Evolutionary conservation across 2,797 vertebrate species (phyloP).

Genomic region (Pantherophis alleghaniensis): DNA sequence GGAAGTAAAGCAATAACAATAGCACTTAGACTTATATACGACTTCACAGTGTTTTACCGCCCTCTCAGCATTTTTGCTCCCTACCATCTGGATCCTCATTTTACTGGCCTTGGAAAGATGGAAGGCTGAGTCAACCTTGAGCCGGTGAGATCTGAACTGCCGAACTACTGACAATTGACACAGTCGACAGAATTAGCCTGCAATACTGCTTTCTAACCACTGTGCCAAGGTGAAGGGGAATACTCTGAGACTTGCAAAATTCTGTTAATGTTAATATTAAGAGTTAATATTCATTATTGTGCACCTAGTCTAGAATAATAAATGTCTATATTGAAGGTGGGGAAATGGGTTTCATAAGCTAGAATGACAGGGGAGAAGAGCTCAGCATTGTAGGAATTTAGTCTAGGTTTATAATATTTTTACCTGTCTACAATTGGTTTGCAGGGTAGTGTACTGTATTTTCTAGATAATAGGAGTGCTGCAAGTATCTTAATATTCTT

Average conservation of each 20-base stretch:
- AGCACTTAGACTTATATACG: too few species aligned
- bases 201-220: too few species aligned
- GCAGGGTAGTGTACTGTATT: neutral
- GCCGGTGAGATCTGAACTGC: too few species aligned
- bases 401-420: neutral
- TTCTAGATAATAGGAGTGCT: neutral
- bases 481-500: neutral
- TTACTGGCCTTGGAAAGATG: too few species aligned
- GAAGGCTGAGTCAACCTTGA: too few species aligned
- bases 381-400: neutral
- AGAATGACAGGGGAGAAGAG: neutral
- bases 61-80: too few species aligned
- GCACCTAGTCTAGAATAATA: neutral
- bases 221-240: neutral
- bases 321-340: neutral
- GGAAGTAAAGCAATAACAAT: neutral
- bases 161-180: too few species aligned
- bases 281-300: neutral
- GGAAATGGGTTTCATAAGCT: neutral
- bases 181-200: too few species aligned
- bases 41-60: too few species aligned
- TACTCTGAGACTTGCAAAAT: neutral
- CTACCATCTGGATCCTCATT: too few species aligned
- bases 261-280: neutral
- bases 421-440: neutral